A percentile compares a stretch with the other conserved stretches of the same genome.
Evolutionary conservation across 2,113 vertebrate genomes (phyloP).

Genomic region (Mastomys coucha): DNA sequence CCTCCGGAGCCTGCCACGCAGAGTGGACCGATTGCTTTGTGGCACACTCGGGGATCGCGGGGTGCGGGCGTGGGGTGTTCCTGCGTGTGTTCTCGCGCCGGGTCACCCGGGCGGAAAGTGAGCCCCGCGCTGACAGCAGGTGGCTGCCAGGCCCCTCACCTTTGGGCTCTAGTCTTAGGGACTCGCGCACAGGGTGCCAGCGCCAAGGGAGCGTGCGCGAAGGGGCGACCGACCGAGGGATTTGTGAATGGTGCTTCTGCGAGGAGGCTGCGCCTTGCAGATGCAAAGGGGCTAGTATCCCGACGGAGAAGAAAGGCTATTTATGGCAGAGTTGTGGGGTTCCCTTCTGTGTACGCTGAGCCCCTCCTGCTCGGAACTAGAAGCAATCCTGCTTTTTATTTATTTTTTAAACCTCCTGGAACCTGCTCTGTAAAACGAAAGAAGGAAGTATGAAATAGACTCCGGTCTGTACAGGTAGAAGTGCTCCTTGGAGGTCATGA

Average conservation of each 20-base stretch:
- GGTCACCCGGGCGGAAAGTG: slow-evolving; percentile 54
- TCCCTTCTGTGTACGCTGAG: slow-evolving; percentile 56
- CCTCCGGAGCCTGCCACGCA: not conserved
- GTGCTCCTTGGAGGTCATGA: not conserved
- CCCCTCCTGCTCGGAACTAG: slow-evolving; percentile 9
- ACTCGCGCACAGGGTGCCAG: not conserved
- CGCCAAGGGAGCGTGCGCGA: not conserved
- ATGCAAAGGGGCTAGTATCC: slow-evolving; percentile 59
- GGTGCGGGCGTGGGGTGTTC: not conserved
- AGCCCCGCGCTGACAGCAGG: slow-evolving; percentile 16
- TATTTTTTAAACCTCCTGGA: not conserved
- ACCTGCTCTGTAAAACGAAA: not conserved
- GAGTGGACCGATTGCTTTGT: slow-evolving; percentile 77
- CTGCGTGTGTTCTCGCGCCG: not conserved
- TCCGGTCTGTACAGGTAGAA: not conserved
- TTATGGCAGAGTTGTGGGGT: slow-evolving; percentile 63
- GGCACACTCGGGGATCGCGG: slow-evolving; percentile 36
- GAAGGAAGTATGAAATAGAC: not conserved
- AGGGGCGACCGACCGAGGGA: slow-evolving; percentile 34
- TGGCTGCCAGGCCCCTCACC: not conserved
- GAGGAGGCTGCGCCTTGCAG: slow-evolving; percentile 66
- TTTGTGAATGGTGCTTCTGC: slow-evolving; percentile 76
- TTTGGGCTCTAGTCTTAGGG: not conserved
- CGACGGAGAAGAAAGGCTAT: slow-evolving; percentile 78
- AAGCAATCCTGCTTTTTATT: slow-evolving; percentile 3